phyloP scores from a whole-genome alignment of 2,888 invertebrate genomes.

The Caenorhabditis angaria region DNA sequence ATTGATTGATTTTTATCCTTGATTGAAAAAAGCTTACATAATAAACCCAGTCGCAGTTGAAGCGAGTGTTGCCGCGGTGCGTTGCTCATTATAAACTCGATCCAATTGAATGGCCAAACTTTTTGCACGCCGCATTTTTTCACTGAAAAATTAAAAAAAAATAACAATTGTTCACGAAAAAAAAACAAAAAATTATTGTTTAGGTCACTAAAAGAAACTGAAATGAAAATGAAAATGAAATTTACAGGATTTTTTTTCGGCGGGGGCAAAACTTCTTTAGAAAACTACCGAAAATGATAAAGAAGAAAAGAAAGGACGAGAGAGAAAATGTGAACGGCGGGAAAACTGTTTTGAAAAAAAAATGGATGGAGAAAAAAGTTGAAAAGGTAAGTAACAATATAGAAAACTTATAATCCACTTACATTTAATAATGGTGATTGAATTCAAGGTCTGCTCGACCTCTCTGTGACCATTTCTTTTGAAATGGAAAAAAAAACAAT shows the following conservation, averaged over 20 bases:
- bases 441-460: not conserved
- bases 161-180: not conserved
- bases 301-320: not conserved
- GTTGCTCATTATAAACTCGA: conserved; percentile 49
- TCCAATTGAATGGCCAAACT: conserved; percentile 38
- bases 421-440: no score
- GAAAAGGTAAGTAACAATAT: not conserved
- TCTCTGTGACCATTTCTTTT: no score
- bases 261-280: not conserved
- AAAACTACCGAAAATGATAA: no score
- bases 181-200: not conserved
- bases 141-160: not conserved
- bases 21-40: conserved; percentile 32
- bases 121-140: conserved; percentile 23
- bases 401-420: not conserved
- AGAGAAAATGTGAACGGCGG: no score
- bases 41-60: conserved; percentile 56
- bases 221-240: not conserved
- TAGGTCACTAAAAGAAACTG: not conserved
- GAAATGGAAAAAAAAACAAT: not conserved
- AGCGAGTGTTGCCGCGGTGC: conserved; percentile 52
- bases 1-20: not conserved
- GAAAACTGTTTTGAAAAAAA: no score
- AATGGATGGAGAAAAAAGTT: no score
- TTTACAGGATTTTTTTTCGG: conserved; percentile 1